A percentile compares a stretch with the other conserved stretches of the same genome.
Conservation (phyloP, 2,888 invertebrate genomes). For the Caenorhabditis sulstoni region DNA sequence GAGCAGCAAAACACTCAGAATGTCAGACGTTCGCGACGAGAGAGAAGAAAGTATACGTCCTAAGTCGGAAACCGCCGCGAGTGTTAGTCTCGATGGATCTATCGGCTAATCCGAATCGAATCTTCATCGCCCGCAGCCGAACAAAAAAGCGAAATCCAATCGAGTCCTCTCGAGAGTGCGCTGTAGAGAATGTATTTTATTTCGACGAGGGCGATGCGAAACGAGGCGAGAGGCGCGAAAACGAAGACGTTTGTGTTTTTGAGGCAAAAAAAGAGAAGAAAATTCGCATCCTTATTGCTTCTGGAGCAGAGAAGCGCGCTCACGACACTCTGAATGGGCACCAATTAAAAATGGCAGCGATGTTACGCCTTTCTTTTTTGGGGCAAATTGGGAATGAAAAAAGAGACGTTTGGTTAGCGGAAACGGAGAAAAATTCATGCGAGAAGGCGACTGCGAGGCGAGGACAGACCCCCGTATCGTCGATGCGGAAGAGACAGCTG, state of each 20-base stretch:
- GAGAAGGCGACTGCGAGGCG: slow-evolving; percentile 11
- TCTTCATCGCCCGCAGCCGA: background rate
- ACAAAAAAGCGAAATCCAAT: slow-evolving; percentile 37
- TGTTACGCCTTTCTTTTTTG: slow-evolving; percentile 15
- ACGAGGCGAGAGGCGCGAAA: background rate
- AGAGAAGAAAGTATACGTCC: background rate
- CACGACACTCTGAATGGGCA: slow-evolving; percentile 8
- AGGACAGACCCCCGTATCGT: background rate
- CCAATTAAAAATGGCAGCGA: slow-evolving; percentile 43
- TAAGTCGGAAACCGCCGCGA: background rate
- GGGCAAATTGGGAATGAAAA: slow-evolving; percentile 6
- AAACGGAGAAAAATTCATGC: slow-evolving; percentile 19
- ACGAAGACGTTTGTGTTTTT: slow-evolving; percentile 29
- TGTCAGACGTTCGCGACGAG: background rate
- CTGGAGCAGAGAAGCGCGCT: background rate
- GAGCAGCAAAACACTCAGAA: background rate
- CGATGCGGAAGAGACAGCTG: slow-evolving; percentile 34
- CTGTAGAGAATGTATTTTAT: slow-evolving; percentile 34
- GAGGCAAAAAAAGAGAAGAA: slow-evolving; percentile 25
- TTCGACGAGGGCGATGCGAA: slow-evolving; percentile 18
- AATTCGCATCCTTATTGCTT: slow-evolving; percentile 15
- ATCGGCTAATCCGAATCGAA: slow-evolving; percentile 24
- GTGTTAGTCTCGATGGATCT: background rate
- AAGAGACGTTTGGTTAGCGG: slow-evolving; percentile 12
- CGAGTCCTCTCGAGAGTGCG: slow-evolving; percentile 20